Evolutionary conservation across 1,140 invertebrate genomes (phyloP), one percentile per base, ranked within the genome.

Genomic region (Pollicipes pollicipes): DNA sequence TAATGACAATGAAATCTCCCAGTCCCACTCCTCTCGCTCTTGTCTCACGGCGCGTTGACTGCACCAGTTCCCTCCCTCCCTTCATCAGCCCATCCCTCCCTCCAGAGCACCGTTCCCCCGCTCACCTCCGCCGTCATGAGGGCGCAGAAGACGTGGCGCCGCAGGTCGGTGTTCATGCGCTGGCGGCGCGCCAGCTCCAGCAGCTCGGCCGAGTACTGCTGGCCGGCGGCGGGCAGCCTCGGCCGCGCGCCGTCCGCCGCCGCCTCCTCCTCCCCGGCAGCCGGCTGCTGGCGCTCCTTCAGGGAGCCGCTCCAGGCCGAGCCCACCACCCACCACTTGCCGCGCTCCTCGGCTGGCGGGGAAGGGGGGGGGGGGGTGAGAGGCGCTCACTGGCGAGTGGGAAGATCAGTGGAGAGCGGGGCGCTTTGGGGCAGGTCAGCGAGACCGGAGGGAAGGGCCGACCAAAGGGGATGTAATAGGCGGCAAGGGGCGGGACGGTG

Each of bases 291-390:
- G 71, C 66, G 77, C 79, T 73, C 82, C 82, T 70, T 81, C 81
- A 64, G 77, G 71, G 83, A 82, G 0, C 91, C 90, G 58, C 85
- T 84, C 94, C 94, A 98, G 0, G 95, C 94, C 0, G 95, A 97
- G 0, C 95, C 96, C 10, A 98, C 89, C 68, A 98, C 84, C 95
- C 96, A 98, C 96, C 95, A 98, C 78, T 91, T 88, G 0, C 95
- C 95, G 75, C 86, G 83, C 78, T 90, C 85, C 72, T 93, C 88
- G 24, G 88, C 93, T 86, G 77, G 72, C 82, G 83, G 70, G 35
- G 35, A n/a, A n/a, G n/a, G n/a, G n/a, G n/a, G n/a, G n/a, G n/a
- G n/a, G n/a, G n/a, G n/a, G n/a, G n/a, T n/a, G n/a, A n/a, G n/a
- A n/a, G n/a, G n/a, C n/a, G n/a, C n/a, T n/a, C n/a, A n/a, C n/a